phyloP scores from a whole-genome alignment of 2,797 vertebrate genomes.

The Myotis myotis region DNA sequence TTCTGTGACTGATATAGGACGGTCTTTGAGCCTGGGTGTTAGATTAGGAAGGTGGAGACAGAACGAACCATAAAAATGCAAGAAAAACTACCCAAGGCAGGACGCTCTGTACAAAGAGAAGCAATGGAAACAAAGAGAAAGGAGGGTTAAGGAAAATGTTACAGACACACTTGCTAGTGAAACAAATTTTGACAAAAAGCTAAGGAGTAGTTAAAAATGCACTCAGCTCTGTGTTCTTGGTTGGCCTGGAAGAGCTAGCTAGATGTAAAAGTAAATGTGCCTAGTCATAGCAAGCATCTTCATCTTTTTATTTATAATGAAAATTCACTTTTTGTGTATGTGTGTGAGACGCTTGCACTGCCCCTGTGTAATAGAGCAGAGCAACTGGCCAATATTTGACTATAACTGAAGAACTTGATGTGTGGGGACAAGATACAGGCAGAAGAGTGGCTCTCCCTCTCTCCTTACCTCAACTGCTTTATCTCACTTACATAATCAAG shows the following conservation, averaged over 20 bases:
- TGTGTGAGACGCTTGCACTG: neutral
- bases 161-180: neutral
- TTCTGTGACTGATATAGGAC: neutral
- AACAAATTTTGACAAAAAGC: constrained; percentile 31
- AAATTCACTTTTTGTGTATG: neutral
- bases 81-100: neutral
- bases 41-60: neutral
- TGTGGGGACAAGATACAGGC: neutral
- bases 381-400: neutral
- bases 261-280: neutral
- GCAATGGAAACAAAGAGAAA: neutral
- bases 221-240: neutral
- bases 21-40: neutral
- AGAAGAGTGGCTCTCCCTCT: neutral
- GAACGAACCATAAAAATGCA: neutral
- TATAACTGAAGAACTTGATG: neutral
- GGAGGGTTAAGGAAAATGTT: neutral
- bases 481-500: neutral
- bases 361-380: neutral
- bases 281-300: neutral
- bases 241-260: neutral
- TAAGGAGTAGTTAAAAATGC: neutral
- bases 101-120: neutral
- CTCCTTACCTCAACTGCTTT: neutral
- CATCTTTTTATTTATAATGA: constrained; percentile 7